Evolutionary conservation across 2,797 vertebrate genomes (phyloP), one percentile per base, ranked within the genome.

Genomic region (Myotis findleyi): DNA sequence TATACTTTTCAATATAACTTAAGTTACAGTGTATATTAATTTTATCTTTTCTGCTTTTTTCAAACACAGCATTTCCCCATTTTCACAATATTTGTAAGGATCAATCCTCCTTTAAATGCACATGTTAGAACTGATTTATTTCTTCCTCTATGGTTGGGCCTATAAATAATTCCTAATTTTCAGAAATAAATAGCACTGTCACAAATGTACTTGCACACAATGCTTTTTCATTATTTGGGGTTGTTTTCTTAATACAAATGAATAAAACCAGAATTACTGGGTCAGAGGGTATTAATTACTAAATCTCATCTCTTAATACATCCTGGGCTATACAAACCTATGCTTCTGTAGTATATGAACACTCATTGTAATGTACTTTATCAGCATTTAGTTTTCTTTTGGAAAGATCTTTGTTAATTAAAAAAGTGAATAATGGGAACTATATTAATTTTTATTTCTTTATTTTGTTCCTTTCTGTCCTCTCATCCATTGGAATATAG

Each of bases 81-180:
- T 94, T 86, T 89, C 57, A 79, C 23, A 85, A 12, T 81, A 95
- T 59, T 79, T 91, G 4, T 88, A 75, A 93, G 23, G 51, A 88
- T 47, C 55, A 93, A 51, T 79, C 73, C 6, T 77, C 49, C 85
- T 80, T 62, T 76, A 88, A 59, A 89, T 73, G 14, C 17, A 80
- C 30, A 7, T 53, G 21, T n/a, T 62, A 89, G 36, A 95, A 89
- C n/a, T 51, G 0, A 81, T 62, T 66, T 80, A 47, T 82, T 83
- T 95, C 49, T 93, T 73, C 18, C 38, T 73, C 10, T 95, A 59
- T 5, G n/a, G 14, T 27, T 91, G 44, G 53, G 21, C 33, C 79
- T 89, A 0, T 57, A 95, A 57, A 27, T 93, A 64, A 87, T 87
- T 83, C 87, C 30, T 73, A 57, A 68, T 92, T 81, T 96, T 89